These are phyloP conservation scores for Macrobrachium nipponense DNA, from an alignment of 1,140 invertebrate species.

Conservation along the genomic window DNA sequence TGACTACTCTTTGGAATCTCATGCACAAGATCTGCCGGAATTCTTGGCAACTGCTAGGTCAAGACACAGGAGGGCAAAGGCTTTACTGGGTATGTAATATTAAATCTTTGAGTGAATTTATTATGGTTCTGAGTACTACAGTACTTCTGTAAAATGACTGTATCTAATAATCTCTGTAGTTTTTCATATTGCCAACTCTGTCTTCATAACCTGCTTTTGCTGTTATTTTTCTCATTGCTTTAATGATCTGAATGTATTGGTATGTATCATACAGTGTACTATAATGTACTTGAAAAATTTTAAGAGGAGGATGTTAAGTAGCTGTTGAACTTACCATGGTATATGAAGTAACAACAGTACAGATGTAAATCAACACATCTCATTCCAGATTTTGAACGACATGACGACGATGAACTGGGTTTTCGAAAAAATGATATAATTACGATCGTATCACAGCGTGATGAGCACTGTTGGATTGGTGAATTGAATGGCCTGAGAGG, in stretches of 20 bases:
- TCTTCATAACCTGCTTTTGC: not conserved
- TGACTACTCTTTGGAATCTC: conserved; percentile 96
- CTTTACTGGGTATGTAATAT: conserved; percentile 78
- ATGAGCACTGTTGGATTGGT: conserved; percentile 99
- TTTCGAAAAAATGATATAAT: conserved; percentile 99
- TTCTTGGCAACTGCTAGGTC: conserved; percentile 80
- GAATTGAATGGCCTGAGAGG: conserved; percentile 96
- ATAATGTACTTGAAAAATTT: too few relatives aligned
- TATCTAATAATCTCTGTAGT: too few relatives aligned
- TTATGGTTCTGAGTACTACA: too few relatives aligned
- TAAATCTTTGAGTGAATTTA: too few relatives aligned
- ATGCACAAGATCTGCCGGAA: conserved; percentile 92
- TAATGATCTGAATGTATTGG: not conserved
- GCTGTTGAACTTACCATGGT: too few relatives aligned
- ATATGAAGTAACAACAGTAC: too few relatives aligned
- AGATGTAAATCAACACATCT: not conserved
- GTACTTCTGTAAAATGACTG: too few relatives aligned
- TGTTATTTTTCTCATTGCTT: conserved; percentile 3
- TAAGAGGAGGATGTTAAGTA: not conserved
- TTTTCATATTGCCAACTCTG: too few relatives aligned
- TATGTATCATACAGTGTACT: too few relatives aligned
- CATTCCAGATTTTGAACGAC: conserved; percentile 90
- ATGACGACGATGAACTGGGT: conserved; percentile 98
- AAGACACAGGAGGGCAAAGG: conserved; percentile 91
- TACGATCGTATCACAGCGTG: conserved; percentile 96